A percentile compares a stretch with the other conserved stretches of the same genome.
Evolutionary conservation across 1,140 invertebrate genomes (phyloP).

Genomic region (Brachionus calyciflorus): DNA sequence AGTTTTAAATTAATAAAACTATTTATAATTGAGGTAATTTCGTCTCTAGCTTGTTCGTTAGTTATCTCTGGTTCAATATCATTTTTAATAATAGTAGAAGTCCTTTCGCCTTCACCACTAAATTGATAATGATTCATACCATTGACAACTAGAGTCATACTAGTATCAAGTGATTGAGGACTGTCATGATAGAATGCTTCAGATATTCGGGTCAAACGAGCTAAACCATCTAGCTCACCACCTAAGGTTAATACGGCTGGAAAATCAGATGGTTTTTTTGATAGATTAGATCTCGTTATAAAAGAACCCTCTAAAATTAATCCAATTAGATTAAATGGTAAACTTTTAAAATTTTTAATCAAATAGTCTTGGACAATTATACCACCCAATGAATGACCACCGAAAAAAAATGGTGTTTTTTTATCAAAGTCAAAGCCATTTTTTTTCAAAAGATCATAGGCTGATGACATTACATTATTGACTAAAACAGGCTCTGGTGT

Average conservation of each 20-base stretch:
- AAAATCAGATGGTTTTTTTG: background rate
- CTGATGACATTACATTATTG: background rate
- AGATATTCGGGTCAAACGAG: conserved; percentile 21
- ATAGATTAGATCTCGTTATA: conserved; percentile 1
- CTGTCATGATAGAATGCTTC: conserved; percentile 29
- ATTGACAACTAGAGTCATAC: conserved; percentile 1
- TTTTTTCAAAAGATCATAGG: background rate
- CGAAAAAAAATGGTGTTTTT: conserved; percentile 21
- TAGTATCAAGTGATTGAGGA: background rate
- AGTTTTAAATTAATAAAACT: conserved; percentile 6
- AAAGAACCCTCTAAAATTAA: conserved; percentile 34
- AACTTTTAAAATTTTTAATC: background rate
- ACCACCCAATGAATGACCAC: conserved; percentile 31
- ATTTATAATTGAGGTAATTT: background rate
- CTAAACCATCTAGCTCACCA: conserved; percentile 44
- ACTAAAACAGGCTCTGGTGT: background rate
- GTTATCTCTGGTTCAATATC: conserved; percentile 34
- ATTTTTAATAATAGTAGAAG: conserved; percentile 15
- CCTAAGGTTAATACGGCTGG: conserved; percentile 1
- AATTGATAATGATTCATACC: conserved; percentile 47
- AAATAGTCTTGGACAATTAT: conserved; percentile 29
- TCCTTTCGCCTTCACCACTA: background rate
- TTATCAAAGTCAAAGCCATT: background rate
- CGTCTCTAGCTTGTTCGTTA: background rate
- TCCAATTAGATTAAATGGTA: conserved; percentile 31